Conservation (phyloP, 1,140 invertebrate species). For the Periplaneta americana region DNA sequence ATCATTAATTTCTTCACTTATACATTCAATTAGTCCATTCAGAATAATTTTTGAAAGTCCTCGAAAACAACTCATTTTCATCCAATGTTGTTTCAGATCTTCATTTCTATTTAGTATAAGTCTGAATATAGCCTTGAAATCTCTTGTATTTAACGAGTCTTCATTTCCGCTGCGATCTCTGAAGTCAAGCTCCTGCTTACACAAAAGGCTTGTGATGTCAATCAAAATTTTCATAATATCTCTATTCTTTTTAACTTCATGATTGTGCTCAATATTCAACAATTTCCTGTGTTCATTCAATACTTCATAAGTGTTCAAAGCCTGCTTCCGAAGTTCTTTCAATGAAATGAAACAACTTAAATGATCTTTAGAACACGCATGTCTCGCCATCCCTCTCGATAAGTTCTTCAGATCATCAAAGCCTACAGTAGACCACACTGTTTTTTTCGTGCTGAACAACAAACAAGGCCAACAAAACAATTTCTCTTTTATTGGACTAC, state of each 20-base stretch:
- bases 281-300: neutral
- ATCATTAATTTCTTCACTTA: constrained; percentile 7
- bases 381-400: too few species aligned
- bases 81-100: constrained; percentile 11
- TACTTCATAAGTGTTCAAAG: too few species aligned
- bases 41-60: constrained; percentile 16
- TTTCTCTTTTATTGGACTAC: too few species aligned
- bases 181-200: constrained; percentile 10
- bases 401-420: too few species aligned
- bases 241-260: constrained; percentile 13
- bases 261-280: neutral
- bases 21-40: constrained; percentile 21
- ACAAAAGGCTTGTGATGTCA: neutral
- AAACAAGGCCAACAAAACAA: too few species aligned
- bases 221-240: constrained; percentile 8
- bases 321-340: too few species aligned
- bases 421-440: too few species aligned
- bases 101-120: neutral
- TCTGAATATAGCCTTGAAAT: constrained; percentile 14
- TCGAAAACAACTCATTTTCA: constrained; percentile 8
- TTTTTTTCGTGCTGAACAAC: too few species aligned
- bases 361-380: too few species aligned
- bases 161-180: constrained; percentile 7
- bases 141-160: constrained; percentile 7
- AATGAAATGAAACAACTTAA: too few species aligned